Conservation (phyloP, 2,113 vertebrate genomes). For the Chrysemys picta region DNA sequence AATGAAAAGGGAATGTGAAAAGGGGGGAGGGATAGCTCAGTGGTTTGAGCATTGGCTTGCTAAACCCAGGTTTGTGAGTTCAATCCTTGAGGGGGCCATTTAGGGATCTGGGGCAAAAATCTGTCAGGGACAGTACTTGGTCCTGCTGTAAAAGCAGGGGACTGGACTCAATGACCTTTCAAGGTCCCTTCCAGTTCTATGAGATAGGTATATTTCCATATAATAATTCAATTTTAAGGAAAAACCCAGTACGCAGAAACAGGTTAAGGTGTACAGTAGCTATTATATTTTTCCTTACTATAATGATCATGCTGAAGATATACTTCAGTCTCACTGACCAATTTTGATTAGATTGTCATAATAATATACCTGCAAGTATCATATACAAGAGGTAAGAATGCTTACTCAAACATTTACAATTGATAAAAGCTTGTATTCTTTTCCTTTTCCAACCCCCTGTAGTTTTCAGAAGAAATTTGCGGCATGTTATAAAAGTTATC, state of each 20-base stretch:
- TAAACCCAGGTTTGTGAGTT: too few relatives aligned
- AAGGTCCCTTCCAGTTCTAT: too few relatives aligned
- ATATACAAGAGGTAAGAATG: constrained; percentile 34
- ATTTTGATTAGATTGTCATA: constrained; percentile 43
- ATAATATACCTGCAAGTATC: neutral
- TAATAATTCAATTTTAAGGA: neutral
- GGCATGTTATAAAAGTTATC: constrained; percentile 45
- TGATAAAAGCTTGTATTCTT: constrained; percentile 34
- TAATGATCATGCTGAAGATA: constrained; percentile 14
- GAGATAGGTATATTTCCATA: too few relatives aligned
- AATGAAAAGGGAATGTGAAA: neutral
- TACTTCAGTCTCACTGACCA: constrained; percentile 36
- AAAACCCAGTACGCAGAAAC: neutral
- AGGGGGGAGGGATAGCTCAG: too few relatives aligned
- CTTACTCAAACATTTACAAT: constrained; percentile 41
- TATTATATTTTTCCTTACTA: neutral
- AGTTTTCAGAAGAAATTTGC: constrained; percentile 51
- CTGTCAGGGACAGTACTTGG: too few relatives aligned
- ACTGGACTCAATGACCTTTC: too few relatives aligned
- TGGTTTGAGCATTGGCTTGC: too few relatives aligned
- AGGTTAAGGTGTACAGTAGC: constrained; percentile 6
- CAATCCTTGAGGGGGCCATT: too few relatives aligned
- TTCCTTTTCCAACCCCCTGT: constrained; percentile 36
- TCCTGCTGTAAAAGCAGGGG: too few relatives aligned
- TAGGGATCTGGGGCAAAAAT: too few relatives aligned